These are phyloP conservation scores for Hyles vespertilio DNA, from an alignment of 1,140 invertebrate genomes.

Conservation along the genomic window DNA sequence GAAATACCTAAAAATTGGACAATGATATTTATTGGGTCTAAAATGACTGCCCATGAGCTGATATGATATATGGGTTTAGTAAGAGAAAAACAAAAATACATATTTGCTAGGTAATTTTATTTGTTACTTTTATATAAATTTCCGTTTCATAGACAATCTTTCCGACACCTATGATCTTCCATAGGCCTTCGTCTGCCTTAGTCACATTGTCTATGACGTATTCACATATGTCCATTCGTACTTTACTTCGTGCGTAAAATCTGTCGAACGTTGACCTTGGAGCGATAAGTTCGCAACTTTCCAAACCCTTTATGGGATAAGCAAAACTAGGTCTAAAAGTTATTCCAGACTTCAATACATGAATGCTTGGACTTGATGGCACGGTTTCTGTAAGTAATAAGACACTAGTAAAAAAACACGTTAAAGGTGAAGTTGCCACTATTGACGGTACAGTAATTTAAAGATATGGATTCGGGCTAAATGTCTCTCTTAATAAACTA, in stretches of 20 bases:
- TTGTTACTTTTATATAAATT: not conserved
- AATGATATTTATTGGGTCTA: too few species aligned
- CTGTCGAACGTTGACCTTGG: conserved; percentile 42
- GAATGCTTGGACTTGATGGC: conserved; percentile 19
- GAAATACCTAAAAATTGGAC: too few species aligned
- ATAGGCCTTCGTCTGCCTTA: conserved; percentile 37
- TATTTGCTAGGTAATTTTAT: not conserved
- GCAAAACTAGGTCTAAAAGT: conserved; percentile 38
- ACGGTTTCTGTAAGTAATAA: conserved; percentile 39
- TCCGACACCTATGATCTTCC: conserved; percentile 49
- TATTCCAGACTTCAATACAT: conserved; percentile 25
- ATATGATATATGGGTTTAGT: too few species aligned
- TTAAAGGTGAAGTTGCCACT: too few species aligned
- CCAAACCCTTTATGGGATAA: conserved; percentile 34
- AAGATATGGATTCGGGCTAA: too few species aligned
- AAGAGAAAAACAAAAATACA: too few species aligned
- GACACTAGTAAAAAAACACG: not conserved
- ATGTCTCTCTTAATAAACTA: too few species aligned
- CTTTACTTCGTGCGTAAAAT: conserved; percentile 33
- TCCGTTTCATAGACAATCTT: conserved; percentile 40
- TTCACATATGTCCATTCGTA: conserved; percentile 33
- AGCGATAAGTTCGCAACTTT: conserved; percentile 41
- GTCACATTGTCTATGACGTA: conserved; percentile 45
- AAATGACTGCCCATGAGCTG: too few species aligned
- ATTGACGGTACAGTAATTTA: too few species aligned